Base-by-base conservation (phyloP, 2,888 invertebrate genomes). In the Ochropleura plecta region DNA sequence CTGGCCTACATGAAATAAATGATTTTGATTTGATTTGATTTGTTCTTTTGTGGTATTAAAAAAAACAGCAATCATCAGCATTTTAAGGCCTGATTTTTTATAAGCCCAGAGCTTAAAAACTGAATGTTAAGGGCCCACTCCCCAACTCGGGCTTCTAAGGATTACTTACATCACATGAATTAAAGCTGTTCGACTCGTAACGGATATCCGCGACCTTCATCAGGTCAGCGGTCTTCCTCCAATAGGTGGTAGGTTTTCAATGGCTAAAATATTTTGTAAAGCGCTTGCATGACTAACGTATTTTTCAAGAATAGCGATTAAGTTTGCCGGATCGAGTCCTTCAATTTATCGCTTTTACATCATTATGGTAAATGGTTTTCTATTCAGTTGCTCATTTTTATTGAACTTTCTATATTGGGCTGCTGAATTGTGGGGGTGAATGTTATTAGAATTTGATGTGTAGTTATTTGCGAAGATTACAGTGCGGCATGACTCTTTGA, bases 261-360 rank as follows among this genome's bases (percentile, higher is more conserved):
- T 18, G 14, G 16, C 18, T 14, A 18, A 60, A 48, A 42, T 14
- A 30, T 18, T 10, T 46, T 59, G n/a, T 67, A 44, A 6, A 5
- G 6, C 5, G 14, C 14, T 57, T 51, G 18, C 46, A 66, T 79
- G 65, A 78, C 20, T 70, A 48, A 64, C 42, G 44, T 30, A 10
- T 49, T 59, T 48, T 77, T 64, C 9, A 18, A 10, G 5, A 44
- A 46, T 53, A 53, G 7, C n/a, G 3, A 49, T 46, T 20, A 14
- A 46, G 49, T 55, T 66, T 20, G n/a, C 60, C 8, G 65, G 66
- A 49, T 66, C 51, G 12, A 73, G 12, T 57, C 55, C 79, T 73
- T 73, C 44, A 46, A 42, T 55, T n/a, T 64, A 49, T 12, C 40
- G 75, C 74, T 75, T 68, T 42, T 30, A 46, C n/a, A 65, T 76